These are phyloP conservation scores for Rhodophaea formosa DNA, from an alignment of 2,888 invertebrate genomes.

Conservation along the genomic window DNA sequence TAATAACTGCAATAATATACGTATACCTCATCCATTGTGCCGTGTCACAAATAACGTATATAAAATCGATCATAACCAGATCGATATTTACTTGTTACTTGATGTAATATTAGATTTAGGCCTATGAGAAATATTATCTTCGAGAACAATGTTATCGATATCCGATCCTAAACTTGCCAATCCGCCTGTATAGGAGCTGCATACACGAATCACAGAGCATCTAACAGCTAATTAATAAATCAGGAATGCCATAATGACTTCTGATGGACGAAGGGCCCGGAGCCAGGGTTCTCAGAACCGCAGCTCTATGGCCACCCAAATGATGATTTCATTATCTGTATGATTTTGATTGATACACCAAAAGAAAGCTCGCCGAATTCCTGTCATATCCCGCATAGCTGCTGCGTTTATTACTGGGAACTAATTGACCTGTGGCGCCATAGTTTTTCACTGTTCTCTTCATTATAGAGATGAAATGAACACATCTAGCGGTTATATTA, in stretches of 20 bases:
- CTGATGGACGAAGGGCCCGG: slow-evolving; percentile 46
- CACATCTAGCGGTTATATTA: no score
- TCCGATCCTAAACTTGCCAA: no score
- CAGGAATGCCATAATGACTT: slow-evolving; percentile 78
- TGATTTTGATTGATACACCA: slow-evolving; percentile 80
- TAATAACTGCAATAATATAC: no score
- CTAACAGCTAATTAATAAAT: slow-evolving; percentile 75
- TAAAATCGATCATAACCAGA: no score
- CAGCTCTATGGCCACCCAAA: slow-evolving; percentile 80
- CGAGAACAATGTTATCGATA: no score
- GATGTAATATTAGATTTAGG: no score
- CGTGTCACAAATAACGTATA: no score
- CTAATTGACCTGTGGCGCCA: slow-evolving; percentile 77
- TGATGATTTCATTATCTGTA: slow-evolving; percentile 81
- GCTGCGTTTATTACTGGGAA: slow-evolving; percentile 77
- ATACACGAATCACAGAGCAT: slow-evolving; percentile 28
- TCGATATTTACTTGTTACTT: no score
- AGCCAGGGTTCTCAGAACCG: slow-evolving; percentile 66
- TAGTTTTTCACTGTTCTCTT: slow-evolving; percentile 58
- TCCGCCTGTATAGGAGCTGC: background rate
- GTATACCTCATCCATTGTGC: no score
- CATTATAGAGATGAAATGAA: slow-evolving; percentile 25
- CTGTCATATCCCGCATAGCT: slow-evolving; percentile 70
- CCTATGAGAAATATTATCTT: no score
- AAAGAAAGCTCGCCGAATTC: slow-evolving; percentile 75